Base-by-base conservation (phyloP, 2,797 vertebrate species). In the Salarias fasciatus region DNA sequence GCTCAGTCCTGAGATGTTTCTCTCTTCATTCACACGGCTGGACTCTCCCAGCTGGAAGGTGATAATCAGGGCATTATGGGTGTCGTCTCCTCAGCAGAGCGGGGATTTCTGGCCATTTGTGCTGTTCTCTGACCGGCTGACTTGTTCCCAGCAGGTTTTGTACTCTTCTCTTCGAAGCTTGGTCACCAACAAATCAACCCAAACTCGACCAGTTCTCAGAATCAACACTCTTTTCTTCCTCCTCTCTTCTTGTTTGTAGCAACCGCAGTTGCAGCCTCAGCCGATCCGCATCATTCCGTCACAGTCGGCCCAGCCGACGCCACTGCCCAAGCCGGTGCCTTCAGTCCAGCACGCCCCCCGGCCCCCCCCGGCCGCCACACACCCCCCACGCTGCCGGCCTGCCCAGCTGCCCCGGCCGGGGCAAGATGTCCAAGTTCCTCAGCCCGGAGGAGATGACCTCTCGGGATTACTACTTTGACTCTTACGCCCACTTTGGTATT, bases 391-490 rank as follows among this genome's bases (percentile, higher is more conserved):
- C 89, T 0, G 93, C 95, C 47, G 88, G 87, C 71, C 93, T 96
- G 44, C 87, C 95, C 7, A 95, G 89, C 86, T 98, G 95, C 66
- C 93, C 96, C 0, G 96, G 97, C 0, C 89, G 96, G 69, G 96
- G 96, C 35, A 98, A 97, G 91, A 95, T 98, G 94, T 90, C 95
- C 78, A 98, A 96, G 83, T 91, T 96, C 61, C 94, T 98, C 41
- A 96, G 91, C 83, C 96, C 96, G 0, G 97, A 99, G 68, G 97
- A 99, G 83, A 99, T 99, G 97, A 99, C 97, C 11, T 99, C 97
- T 1, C 90, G 94, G 41, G 97, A 99, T 89, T 99, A 99, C 80
- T 99, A 99, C 88, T 99, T 99, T 64, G 97, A 99, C 90, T 99
- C 97, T 2, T 99, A 99, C 0, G 97, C 97, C 42, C 97, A 99